Conservation (phyloP, 2,797 vertebrate genomes). For the Sebastes taczanowskii region DNA sequence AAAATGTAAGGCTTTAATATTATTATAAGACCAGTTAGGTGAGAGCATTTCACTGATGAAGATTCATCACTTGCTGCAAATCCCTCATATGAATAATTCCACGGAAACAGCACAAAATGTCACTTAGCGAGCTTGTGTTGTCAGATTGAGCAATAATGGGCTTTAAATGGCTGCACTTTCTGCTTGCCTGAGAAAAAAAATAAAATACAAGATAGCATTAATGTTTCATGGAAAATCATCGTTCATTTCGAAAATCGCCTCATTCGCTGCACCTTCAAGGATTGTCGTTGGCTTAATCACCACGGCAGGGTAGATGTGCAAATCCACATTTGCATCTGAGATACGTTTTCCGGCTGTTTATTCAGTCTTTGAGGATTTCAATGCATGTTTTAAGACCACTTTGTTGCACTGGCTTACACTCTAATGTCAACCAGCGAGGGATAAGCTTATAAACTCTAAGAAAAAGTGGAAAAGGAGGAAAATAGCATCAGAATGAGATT, state of each 20-base stretch:
- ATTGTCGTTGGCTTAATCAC: slow-evolving; percentile 67
- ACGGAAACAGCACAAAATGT: slow-evolving; percentile 61
- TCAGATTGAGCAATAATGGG: slow-evolving; percentile 69
- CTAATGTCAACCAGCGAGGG: slow-evolving; percentile 62
- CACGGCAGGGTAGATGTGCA: slow-evolving; percentile 38
- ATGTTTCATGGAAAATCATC: slow-evolving; percentile 72
- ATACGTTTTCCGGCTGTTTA: slow-evolving; percentile 69
- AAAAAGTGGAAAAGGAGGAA: slow-evolving; percentile 44
- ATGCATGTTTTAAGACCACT: slow-evolving; percentile 72
- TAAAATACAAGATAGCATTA: slow-evolving; percentile 58
- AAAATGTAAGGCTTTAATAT: slow-evolving; percentile 51
- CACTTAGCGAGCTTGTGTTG: slow-evolving; percentile 57
- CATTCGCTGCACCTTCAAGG: slow-evolving; percentile 61
- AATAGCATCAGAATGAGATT: slow-evolving; percentile 74
- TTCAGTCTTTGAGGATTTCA: slow-evolving; percentile 72
- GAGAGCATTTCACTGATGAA: slow-evolving; percentile 48
- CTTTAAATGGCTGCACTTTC: slow-evolving; percentile 69
- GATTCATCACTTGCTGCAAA: slow-evolving; percentile 56
- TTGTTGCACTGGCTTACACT: slow-evolving; percentile 74
- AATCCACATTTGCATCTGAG: slow-evolving; percentile 78
- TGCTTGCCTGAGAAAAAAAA: slow-evolving; percentile 14
- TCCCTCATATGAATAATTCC: slow-evolving; percentile 67
- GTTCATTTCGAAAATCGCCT: slow-evolving; percentile 72
- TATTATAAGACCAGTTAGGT: slow-evolving; percentile 52
- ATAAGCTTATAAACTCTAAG: slow-evolving; percentile 71